Base-by-base conservation (phyloP, 2,888 invertebrate species). In the Dryococelus australis region DNA sequence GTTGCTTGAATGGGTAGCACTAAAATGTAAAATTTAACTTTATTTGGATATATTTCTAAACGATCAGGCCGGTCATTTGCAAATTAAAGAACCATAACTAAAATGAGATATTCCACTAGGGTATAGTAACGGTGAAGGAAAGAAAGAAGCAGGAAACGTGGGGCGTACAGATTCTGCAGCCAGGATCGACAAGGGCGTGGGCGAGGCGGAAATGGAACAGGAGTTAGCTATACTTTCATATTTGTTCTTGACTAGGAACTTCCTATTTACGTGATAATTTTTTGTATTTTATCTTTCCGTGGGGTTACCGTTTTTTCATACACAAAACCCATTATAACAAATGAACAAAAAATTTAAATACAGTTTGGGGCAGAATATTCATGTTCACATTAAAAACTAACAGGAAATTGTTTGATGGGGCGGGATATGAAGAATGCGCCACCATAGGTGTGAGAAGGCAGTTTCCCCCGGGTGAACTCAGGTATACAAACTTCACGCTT, bases 321-420 rank as follows among this genome's bases (percentile, higher is more conserved):
- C 65, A 16, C 65, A 20, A 65, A 35, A 65, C 24, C 65, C 24
- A 65, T 65, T 65, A 65, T 20, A 65, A 8, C 24, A 65, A 65
- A 65, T 65, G 65, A 65, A 65, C 65, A 65, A 65, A 65, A 65
- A 65, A 65, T 65, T 65, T 65, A 65, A 65, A 65, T 65, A 65
- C 65, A 65, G 65, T 65, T 65, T 65, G 8, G n/a, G 65, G 65
- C 65, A 65, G 65, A 65, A 65, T 65, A 65, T 65, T 65, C 65
- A 65, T 65, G 65, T 65, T 65, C n/a, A 65, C 24, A 65, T 65
- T 65, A 65, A 65, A 65, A 65, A 65, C 20, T 9, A 24, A 65
- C 65, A 65, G 65, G 65, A 65, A 65, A 65, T 65, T 65, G 65
- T 65, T 65, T 65, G 65, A n/a, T 6, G 65, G 65, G 47, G n/a